Base-by-base conservation (phyloP, 1,140 invertebrate genomes). In the Amphibalanus amphitrite region DNA sequence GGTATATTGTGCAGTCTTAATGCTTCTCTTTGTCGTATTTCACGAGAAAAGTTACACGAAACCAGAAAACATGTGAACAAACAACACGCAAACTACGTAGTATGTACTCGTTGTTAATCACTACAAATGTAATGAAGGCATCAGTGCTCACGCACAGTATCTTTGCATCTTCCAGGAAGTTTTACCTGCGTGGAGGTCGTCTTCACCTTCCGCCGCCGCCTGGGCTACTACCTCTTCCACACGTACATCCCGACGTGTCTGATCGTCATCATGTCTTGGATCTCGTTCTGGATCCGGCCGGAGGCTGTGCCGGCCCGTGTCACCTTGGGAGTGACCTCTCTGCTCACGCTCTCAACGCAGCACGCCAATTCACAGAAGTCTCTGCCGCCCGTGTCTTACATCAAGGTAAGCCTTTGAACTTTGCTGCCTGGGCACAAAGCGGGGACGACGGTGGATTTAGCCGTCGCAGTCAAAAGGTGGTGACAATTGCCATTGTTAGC, bases 201-300 rank as follows among this genome's bases (percentile, higher is more conserved):
- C 3, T 80, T 80, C 72, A 80, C 75, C 28, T 77, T 78, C 67
- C 75, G 77, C 72, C 70, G 78, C 67, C 72, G 79, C 30, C 33
- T 79, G 23, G 76, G 79, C 0, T 80, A 80, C 73, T 79, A 80
- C 71, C 69, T 79, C 29, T 78, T 79, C 71, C 78, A 79, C 70
- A 80, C 79, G 0, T 80, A 79, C 71, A 76, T 79, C 26, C 79
- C 79, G 3, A 80, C 79, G 20, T 80, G 79, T 71, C 74, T 80
- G 28, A 80, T 80, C 64, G 79, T 80, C 40, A 79, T 79, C 71
- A 79, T 79, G 76, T 79, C 79, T 0, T 79, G 79, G 79, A 77
- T 79, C n/a, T 79, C 79, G 13, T 80, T 80, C 70, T 80, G 79
- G 79, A 78, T 79, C 69, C 77, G 75, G n/a, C 78, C 78, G 0